A percentile compares a stretch with the other conserved stretches of the same genome.
phyloP scores from a whole-genome alignment of 2,797 vertebrate genomes.

The Cyprinella venusta region DNA sequence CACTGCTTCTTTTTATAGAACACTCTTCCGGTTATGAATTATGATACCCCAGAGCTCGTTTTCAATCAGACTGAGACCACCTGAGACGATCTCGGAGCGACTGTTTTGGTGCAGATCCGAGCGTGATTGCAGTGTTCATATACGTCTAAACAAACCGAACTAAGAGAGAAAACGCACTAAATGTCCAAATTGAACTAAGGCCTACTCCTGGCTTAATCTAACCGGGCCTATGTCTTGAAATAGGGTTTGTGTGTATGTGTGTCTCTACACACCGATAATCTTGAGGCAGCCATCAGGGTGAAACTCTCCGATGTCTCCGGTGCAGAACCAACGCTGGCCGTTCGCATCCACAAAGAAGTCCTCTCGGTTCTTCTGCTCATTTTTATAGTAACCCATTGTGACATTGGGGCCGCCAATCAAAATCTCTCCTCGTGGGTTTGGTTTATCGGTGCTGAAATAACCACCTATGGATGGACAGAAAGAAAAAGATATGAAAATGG shows the following conservation, averaged over 20 bases:
- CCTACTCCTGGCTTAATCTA: background rate
- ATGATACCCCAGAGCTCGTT: no score
- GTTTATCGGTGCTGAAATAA: slow-evolving; percentile 92
- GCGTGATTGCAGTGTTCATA: no score
- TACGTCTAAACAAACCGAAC: no score
- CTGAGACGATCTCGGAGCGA: no score
- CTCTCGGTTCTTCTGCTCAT: slow-evolving; percentile 80
- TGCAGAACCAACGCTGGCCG: slow-evolving; percentile 95
- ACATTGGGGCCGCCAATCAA: slow-evolving; percentile 94
- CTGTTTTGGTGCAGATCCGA: no score
- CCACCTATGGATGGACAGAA: slow-evolving; percentile 78
- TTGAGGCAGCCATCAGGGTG: slow-evolving; percentile 92
- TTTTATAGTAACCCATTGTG: slow-evolving; percentile 96
- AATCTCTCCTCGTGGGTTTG: slow-evolving; percentile 93
- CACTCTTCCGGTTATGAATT: no score
- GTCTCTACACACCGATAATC: slow-evolving; percentile 87
- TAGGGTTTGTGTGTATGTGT: no score
- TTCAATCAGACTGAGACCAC: no score
- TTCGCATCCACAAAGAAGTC: slow-evolving; percentile 90
- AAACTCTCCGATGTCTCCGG: slow-evolving; percentile 95
- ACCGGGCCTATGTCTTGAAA: background rate
- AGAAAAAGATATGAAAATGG: background rate
- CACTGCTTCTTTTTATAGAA: no score
- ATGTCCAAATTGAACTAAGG: background rate
- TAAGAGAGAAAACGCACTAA: background rate